Conservation (phyloP, 2,113 vertebrate species). For the Pseudonaja textilis region DNA sequence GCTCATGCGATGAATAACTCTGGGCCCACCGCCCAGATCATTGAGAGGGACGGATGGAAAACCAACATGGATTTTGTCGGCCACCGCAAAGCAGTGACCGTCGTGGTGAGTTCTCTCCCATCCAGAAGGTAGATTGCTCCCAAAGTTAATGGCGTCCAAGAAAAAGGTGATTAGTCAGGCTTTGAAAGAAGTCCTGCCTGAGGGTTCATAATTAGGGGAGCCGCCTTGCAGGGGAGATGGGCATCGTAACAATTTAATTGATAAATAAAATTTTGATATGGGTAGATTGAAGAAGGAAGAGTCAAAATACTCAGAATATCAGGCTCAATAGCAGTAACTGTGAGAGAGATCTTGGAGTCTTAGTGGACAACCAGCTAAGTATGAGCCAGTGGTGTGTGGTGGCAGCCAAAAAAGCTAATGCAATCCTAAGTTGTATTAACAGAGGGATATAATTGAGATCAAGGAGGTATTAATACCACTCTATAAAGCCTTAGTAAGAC, state of each 20-base stretch:
- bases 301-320: neutral
- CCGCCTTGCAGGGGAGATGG: neutral
- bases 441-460: no score
- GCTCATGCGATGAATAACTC: constrained; percentile 99
- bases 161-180: neutral
- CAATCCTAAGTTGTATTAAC: no score
- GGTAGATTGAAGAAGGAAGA: neutral
- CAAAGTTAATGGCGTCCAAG: neutral
- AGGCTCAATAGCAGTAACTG: no score
- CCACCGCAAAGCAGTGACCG: constrained; percentile 95
- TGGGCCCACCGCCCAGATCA: constrained; percentile 96
- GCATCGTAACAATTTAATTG: neutral
- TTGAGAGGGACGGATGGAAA: constrained; percentile 96
- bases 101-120: constrained; percentile 79
- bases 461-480: no score
- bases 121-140: neutral
- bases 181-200: neutral
- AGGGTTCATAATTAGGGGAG: neutral
- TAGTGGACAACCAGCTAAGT: no score
- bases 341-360: no score
- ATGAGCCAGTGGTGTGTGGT: no score
- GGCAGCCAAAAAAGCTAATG: no score
- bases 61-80: constrained; percentile 99
- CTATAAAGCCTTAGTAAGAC: no score
- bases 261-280: neutral